These are phyloP conservation scores for Lottia scabra DNA, from an alignment of 2,888 invertebrate species.

Conservation along the genomic window DNA sequence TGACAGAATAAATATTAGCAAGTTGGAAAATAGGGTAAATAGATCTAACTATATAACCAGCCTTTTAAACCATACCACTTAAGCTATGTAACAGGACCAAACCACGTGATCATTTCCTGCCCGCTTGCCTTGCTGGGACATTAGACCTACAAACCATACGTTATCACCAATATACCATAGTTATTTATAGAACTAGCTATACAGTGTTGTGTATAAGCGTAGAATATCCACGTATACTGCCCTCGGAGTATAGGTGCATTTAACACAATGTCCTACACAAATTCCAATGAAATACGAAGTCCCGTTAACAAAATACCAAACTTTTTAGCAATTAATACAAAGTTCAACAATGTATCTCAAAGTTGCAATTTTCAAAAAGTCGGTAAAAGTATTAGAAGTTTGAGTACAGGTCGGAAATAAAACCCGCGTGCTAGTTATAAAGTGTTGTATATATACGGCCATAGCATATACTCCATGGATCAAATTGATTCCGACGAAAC, in stretches of 20 bases:
- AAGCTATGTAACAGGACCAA: neutral
- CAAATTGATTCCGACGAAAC: neutral
- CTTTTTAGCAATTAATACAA: too few species aligned
- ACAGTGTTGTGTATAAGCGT: neutral
- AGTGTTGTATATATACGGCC: too few species aligned
- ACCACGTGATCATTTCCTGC: conserved; percentile 1
- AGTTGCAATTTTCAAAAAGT: too few species aligned
- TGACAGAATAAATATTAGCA: too few species aligned
- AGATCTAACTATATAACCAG: too few species aligned
- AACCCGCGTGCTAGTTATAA: conserved; percentile 2
- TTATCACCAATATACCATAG: neutral
- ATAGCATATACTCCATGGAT: neutral
- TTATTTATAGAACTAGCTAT: neutral
- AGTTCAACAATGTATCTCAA: too few species aligned
- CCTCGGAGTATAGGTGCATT: neutral
- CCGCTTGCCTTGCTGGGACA: conserved; percentile 4
- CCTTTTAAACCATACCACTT: too few species aligned
- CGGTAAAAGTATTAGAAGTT: too few species aligned
- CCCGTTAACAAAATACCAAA: too few species aligned
- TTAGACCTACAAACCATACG: neutral
- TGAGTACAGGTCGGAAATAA: neutral
- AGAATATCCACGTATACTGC: conserved; percentile 3
- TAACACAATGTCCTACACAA: too few species aligned
- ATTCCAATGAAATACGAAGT: too few species aligned
- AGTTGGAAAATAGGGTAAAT: too few species aligned